These are phyloP conservation scores for Drosophila bocki DNA, from an alignment of 1,140 invertebrate species.

Conservation along the genomic window DNA sequence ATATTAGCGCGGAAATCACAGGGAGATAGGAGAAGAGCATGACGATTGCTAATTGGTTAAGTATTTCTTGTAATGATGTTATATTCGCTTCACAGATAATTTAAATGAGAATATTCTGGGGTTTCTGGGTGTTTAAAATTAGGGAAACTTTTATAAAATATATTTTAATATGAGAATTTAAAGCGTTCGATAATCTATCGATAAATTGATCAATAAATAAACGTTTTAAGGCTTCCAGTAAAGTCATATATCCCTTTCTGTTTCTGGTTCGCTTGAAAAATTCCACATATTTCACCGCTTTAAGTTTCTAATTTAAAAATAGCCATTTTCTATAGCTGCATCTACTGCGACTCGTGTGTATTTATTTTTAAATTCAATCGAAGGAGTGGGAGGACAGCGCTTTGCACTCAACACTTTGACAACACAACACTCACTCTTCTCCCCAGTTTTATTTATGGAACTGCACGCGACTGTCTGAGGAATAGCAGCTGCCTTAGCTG, in stretches of 20 bases:
- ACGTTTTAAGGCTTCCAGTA: constrained; percentile 5
- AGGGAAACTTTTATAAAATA: no score
- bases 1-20: constrained; percentile 7
- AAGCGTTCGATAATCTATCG: background rate
- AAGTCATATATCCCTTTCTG: background rate
- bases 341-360: constrained; percentile 29
- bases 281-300: constrained; percentile 9
- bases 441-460: constrained; percentile 53
- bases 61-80: constrained; percentile 22
- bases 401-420: constrained; percentile 47
- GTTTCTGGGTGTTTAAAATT: background rate
- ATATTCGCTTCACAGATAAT: background rate
- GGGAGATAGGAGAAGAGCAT: background rate
- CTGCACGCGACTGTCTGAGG: constrained; percentile 42
- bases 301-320: constrained; percentile 35
- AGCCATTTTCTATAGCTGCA: constrained; percentile 28
- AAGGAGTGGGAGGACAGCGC: constrained; percentile 20
- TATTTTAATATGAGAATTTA: background rate
- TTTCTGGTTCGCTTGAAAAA: constrained; percentile 1
- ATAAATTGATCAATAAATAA: background rate
- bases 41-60: constrained; percentile 31
- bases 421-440: constrained; percentile 19
- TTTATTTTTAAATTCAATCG: constrained; percentile 55
- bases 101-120: background rate
- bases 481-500: constrained; percentile 38